Evolutionary conservation across 2,888 invertebrate species (phyloP).

Genomic region (Anticlea derivata): DNA sequence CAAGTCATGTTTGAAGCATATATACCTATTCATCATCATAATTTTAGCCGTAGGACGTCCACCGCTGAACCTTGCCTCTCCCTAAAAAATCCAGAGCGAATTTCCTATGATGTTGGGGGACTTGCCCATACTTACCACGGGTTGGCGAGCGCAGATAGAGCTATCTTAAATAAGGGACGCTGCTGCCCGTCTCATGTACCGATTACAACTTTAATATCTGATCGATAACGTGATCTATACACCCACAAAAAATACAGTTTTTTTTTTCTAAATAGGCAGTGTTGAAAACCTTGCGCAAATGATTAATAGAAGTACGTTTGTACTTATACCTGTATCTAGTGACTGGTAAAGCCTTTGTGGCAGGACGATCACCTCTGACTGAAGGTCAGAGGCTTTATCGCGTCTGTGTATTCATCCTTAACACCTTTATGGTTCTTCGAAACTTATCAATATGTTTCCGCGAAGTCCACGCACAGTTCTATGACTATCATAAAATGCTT

Average conservation of each 20-base stretch:
- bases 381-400: conserved; percentile 51
- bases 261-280: conserved; percentile 19
- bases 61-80: too few relatives aligned
- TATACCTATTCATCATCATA: background rate
- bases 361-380: conserved; percentile 56
- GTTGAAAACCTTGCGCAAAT: conserved; percentile 26
- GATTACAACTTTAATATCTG: too few relatives aligned
- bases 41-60: too few relatives aligned
- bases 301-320: conserved; percentile 37
- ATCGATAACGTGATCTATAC: too few relatives aligned
- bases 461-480: background rate
- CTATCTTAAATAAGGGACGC: too few relatives aligned
- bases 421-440: conserved; percentile 37
- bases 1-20: conserved; percentile 12
- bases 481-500: background rate
- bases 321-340: conserved; percentile 35
- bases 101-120: too few relatives aligned
- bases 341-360: conserved; percentile 50
- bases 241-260: background rate
- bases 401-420: conserved; percentile 41
- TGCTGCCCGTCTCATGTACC: too few relatives aligned
- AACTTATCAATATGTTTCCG: conserved; percentile 26
- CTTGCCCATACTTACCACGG: too few relatives aligned
- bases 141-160: too few relatives aligned
- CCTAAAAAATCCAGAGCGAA: too few relatives aligned